Evolutionary conservation across 2,797 vertebrate species (phyloP).

Genomic region (Podarcis siculus): DNA sequence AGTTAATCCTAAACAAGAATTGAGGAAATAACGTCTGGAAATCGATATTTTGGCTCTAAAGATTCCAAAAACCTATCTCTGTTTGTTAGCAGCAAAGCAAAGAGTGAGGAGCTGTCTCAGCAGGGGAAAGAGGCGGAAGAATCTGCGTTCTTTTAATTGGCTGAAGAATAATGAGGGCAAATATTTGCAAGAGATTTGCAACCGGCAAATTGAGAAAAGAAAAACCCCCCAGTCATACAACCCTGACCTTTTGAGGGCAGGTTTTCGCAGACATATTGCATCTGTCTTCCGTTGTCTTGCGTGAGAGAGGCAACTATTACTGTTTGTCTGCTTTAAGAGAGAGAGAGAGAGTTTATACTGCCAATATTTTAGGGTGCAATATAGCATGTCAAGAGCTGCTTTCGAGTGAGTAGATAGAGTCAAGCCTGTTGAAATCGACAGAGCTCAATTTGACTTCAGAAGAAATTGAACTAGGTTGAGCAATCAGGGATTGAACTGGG

Average conservation of each 20-base stretch:
- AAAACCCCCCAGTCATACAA: neutral
- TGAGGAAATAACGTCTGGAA: no score
- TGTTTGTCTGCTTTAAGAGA: no score
- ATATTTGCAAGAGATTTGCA: neutral
- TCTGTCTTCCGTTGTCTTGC: neutral
- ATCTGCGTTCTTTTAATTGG: neutral
- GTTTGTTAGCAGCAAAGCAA: neutral
- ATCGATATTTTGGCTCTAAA: no score
- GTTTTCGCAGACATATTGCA: neutral
- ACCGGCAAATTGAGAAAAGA: neutral
- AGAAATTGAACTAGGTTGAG: no score
- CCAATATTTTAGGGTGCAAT: neutral
- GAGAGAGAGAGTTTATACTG: neutral
- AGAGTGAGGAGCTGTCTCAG: neutral
- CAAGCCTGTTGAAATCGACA: neutral
- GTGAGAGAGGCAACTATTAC: neutral
- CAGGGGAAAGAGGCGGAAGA: no score
- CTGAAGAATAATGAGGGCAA: neutral
- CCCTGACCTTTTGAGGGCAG: neutral
- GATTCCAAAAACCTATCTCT: no score
- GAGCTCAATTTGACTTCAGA: no score
- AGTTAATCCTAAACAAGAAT: no score
- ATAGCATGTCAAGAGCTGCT: neutral
- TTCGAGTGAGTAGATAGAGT: neutral
- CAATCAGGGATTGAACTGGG: no score